Base-by-base conservation (phyloP, 2,113 vertebrate species). In the Alectura lathami region DNA sequence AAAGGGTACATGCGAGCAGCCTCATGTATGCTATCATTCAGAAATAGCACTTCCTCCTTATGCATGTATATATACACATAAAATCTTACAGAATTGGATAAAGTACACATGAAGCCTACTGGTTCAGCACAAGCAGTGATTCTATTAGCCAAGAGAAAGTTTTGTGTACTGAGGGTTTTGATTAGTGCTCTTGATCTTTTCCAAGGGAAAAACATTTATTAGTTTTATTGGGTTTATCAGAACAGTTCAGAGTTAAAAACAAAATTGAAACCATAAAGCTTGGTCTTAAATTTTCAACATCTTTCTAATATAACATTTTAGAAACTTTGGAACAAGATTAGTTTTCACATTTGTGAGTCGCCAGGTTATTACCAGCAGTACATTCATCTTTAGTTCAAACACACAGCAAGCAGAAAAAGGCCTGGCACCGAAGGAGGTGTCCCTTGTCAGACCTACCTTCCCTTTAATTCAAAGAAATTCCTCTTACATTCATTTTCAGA, bases 341-440 rank as follows among this genome's bases (percentile, higher is more conserved):
- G 5, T 24, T 62, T 16, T 34, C 51, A 38, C 22, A 38, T 45
- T 83, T 73, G 26, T n/a, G 34, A 23, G 20, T 20, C 73, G 72
- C 23, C 16, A 50, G 17, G 6, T 45, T 47, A 59, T 38, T 48
- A 30, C 42, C 36, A 29, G 32, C 72, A 45, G 7, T 30, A 30
- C 23, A 30, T 24, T 23, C 42, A 51, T 60, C 34, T 24, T 29
- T 34, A 6, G 34, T n/a, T 26, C 36, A 30, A 42, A 60, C 13
- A 18, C 59, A n/a, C 8, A 63, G 42, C 56, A 86, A 67, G 27
- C 11, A 62, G 72, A 54, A 54, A 76, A 70, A 73, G 14, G 27
- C 17, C 17, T 78, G 2, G 1, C 34, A 62, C 4, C 0, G 0
- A 32, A 62, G 53, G 50, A 82, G 60, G n/a, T 30, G 15, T 83